Conservation (phyloP, 1,140 invertebrate species). For the Apis cerana region DNA sequence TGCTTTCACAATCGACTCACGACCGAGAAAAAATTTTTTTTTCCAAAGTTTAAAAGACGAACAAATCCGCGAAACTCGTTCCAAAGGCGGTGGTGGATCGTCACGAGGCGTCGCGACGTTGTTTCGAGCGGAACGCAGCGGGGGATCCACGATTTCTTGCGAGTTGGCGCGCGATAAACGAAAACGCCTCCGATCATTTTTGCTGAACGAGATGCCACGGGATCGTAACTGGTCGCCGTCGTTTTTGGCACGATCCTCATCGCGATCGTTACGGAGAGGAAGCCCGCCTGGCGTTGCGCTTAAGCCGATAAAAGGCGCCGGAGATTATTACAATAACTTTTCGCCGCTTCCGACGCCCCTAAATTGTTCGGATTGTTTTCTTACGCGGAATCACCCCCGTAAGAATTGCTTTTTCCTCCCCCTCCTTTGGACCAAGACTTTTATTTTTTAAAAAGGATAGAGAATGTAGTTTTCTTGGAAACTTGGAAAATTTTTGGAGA, state of each 20-base stretch:
- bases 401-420: not conserved
- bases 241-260: conserved; percentile 59
- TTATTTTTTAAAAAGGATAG: not conserved
- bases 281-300: conserved; percentile 56
- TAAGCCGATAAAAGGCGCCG: conserved; percentile 63
- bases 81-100: not conserved
- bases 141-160: not conserved
- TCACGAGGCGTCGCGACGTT: conserved; percentile 4
- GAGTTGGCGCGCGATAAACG: conserved; percentile 55
- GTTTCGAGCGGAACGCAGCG: conserved; percentile 12
- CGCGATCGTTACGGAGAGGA: conserved; percentile 47
- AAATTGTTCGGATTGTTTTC: conserved; percentile 52
- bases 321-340: conserved; percentile 63
- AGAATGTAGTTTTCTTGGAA: not conserved
- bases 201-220: conserved; percentile 22
- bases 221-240: conserved; percentile 13
- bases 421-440: not conserved
- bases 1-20: too few relatives aligned
- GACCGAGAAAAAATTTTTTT: too few relatives aligned
- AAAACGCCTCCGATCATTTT: conserved; percentile 52
- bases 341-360: not conserved
- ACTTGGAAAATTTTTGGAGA: not conserved
- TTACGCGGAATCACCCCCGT: conserved; percentile 10
- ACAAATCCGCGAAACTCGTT: not conserved
- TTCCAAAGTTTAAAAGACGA: too few relatives aligned